These are phyloP conservation scores for Tridacna crocea DNA, from an alignment of 2,888 invertebrate species.

Conservation along the genomic window DNA sequence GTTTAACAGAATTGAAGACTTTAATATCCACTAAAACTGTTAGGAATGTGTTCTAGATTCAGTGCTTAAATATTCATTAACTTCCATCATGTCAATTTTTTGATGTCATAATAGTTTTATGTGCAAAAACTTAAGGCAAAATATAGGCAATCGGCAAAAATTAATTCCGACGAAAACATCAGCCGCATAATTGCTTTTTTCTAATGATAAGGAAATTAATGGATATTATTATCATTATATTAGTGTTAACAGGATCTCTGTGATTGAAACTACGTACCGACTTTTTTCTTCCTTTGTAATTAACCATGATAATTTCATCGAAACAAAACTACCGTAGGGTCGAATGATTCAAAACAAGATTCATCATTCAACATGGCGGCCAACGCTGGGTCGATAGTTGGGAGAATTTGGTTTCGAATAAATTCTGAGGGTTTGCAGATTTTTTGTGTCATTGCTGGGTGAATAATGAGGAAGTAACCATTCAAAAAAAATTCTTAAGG, in stretches of 20 bases:
- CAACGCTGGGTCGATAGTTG: slow-evolving; percentile 72
- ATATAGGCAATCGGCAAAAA: no score
- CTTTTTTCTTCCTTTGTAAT: slow-evolving; percentile 48
- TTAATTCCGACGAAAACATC: neutral
- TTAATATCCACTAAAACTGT: slow-evolving; percentile 25
- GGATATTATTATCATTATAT: slow-evolving; percentile 26
- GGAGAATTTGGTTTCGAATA: slow-evolving; percentile 69
- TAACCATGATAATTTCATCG: slow-evolving; percentile 64
- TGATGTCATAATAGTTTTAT: no score
- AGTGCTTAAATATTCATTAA: slow-evolving; percentile 35
- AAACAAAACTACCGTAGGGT: slow-evolving; percentile 41
- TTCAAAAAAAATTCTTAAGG: no score
- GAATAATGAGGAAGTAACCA: no score
- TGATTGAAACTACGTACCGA: slow-evolving; percentile 48
- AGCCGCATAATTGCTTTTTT: slow-evolving; percentile 10
- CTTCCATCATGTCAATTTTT: slow-evolving; percentile 15
- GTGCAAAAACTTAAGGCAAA: no score
- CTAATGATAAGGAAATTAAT: slow-evolving; percentile 37
- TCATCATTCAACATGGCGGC: slow-evolving; percentile 75
- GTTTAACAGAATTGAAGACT: neutral
- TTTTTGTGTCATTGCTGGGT: neutral
- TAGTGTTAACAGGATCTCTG: slow-evolving; percentile 24
- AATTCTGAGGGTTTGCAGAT: neutral
- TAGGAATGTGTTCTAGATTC: slow-evolving; percentile 16
- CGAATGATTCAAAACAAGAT: slow-evolving; percentile 60